phyloP scores from a whole-genome alignment of 2,888 invertebrate species.

The Xylota sylvarum region DNA sequence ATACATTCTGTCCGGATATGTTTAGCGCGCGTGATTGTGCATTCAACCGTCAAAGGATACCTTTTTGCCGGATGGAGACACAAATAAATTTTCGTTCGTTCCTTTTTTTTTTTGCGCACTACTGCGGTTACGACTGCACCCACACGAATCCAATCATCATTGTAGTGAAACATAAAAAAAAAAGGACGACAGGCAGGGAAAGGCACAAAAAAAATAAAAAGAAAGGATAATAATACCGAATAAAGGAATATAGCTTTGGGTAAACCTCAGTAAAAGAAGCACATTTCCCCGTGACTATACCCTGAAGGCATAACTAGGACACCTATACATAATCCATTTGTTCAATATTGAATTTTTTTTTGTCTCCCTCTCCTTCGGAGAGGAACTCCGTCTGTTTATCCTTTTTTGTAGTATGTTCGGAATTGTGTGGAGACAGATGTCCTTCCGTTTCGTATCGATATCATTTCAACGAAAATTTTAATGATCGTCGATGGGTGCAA shows the following conservation, averaged over 20 bases:
- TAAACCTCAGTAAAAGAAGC: slow-evolving; percentile 57
- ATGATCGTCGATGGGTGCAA: slow-evolving; percentile 60
- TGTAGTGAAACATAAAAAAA: slow-evolving; percentile 39
- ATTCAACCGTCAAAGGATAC: slow-evolving; percentile 76
- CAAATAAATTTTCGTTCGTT: slow-evolving; percentile 58
- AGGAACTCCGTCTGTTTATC: slow-evolving; percentile 28
- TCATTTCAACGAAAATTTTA: slow-evolving; percentile 62
- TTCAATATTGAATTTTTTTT: slow-evolving; percentile 61
- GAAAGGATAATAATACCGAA: slow-evolving; percentile 67
- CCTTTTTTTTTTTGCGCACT: slow-evolving; percentile 2
- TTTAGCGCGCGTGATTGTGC: slow-evolving; percentile 73
- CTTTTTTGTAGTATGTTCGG: slow-evolving; percentile 16
- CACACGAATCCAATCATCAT: slow-evolving; percentile 67
- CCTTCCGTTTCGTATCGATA: slow-evolving; percentile 71
- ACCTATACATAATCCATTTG: slow-evolving; percentile 65
- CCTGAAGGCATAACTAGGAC: slow-evolving; percentile 55
- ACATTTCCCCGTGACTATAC: slow-evolving; percentile 31
- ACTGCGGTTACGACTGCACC: slow-evolving; percentile 63
- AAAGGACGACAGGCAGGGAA: background rate
- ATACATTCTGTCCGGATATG: slow-evolving; percentile 64
- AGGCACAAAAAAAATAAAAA: slow-evolving; percentile 38
- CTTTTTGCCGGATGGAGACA: slow-evolving; percentile 74
- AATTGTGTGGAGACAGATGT: slow-evolving; percentile 65
- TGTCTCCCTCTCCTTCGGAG: background rate
- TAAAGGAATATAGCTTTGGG: slow-evolving; percentile 60